Evolutionary conservation across 2,113 vertebrate genomes (phyloP).

Genomic region (Gymnorhina tibicen): DNA sequence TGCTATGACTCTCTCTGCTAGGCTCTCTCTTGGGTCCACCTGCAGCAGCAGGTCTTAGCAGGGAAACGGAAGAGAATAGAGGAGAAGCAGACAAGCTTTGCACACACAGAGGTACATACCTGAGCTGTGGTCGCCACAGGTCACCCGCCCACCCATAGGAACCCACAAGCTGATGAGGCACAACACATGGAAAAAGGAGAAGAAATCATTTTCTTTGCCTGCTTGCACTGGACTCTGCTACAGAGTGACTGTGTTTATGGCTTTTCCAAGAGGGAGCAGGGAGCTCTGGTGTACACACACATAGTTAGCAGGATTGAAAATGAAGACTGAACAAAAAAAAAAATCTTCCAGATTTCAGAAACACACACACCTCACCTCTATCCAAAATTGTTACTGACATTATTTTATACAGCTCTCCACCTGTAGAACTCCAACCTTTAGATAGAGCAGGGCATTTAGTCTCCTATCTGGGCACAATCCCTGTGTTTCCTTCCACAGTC

Average conservation of each 20-base stretch:
- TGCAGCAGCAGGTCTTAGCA: background rate
- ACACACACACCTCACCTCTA: background rate
- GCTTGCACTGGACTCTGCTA: background rate
- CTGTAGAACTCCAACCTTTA: background rate
- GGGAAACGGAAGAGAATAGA: background rate
- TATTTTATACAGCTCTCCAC: background rate
- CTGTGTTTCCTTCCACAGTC: background rate
- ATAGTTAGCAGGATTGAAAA: background rate
- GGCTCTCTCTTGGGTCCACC: background rate
- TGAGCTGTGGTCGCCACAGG: background rate
- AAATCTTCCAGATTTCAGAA: background rate
- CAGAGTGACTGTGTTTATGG: background rate
- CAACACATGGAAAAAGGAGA: background rate
- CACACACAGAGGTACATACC: background rate
- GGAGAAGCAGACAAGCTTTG: background rate
- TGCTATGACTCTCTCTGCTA: background rate
- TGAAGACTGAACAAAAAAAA: background rate
- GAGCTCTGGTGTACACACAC: background rate
- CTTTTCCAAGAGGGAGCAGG: background rate
- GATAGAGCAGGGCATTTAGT: accelerated
- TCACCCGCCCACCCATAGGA: background rate
- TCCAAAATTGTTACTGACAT: background rate
- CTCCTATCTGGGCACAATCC: background rate
- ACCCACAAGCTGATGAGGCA: background rate
- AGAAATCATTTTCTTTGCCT: background rate